Evolutionary conservation across 1,140 invertebrate genomes (phyloP), one percentile per base, ranked within the genome.

Genomic region (Teleogryllus occipitalis): DNA sequence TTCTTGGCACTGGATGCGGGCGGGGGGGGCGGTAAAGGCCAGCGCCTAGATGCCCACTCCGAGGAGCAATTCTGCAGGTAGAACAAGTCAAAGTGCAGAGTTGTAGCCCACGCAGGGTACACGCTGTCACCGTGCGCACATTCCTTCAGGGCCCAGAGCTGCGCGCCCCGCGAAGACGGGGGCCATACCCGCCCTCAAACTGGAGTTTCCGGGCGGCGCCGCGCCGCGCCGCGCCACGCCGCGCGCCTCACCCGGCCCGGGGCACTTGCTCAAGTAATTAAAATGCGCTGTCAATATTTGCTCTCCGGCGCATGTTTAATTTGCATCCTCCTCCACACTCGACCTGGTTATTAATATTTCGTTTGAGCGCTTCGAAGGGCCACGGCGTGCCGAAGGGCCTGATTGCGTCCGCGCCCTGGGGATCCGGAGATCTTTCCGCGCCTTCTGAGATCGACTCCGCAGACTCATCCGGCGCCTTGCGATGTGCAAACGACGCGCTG

Each of bases 271-370:
- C 54, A 65, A 65, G 54, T 65, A 65, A 65, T 65, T 65, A 65
- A 65, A 65, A 65, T 65, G 54, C 54, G 54, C 54, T 65, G 54
- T 65, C 54, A 65, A 65, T 65, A 65, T 65, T 65, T 65, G 54
- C 54, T 10, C 18, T 65, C 54, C 18, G 18, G 54, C 54, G 54
- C 54, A 65, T 65, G 54, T 65, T 65, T 65, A 65, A 65, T 65
- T 65, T 65, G 18, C 54, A 18, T 65, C 54, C 54, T 65, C 54
- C 54, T 65, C 54, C 54, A 65, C 54, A 65, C 54, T 65, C 54
- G 54, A 65, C 54, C 54, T 65, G 54, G 54, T 65, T 65, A 65
- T 65, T 65, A 65, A 65, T 65, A 65, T 65, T 65, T 65, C 54
- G 54, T 65, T 65, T 65, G 54, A 65, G 54, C 54, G 18, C 54